Evolutionary conservation across 2,113 vertebrate species (phyloP), one percentile per base, ranked within the genome.

Genomic region (Tachysurus fulvidraco): DNA sequence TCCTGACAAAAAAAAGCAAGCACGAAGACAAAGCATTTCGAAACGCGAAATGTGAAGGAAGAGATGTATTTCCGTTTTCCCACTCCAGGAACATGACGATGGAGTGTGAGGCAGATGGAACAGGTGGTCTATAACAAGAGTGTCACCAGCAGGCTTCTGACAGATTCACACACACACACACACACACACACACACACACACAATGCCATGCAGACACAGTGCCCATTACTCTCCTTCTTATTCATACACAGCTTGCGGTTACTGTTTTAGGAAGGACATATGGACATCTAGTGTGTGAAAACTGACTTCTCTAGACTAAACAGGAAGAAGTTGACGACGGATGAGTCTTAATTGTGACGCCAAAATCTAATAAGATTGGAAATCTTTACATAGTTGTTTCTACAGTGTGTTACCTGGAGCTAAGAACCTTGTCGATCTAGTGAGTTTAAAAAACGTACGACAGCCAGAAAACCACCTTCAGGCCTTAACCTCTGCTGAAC

Each of bases 111-210:
- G 86, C 91, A 92, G 91, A 92, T 90, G 91, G 91, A 88, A 92
- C 90, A 92, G 91, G 91, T 91, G 91, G 89, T 89, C 89, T 88
- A 86, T 88, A 90, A 90, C 91, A 88, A 90, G 88, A 87, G 84
- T 62, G 85, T 88, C 83, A 87, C 88, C 86, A 87, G 85, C 83
- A 88, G 86, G 83, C 65, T 87, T n/a, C 88, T 90, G 89, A 90
- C 89, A 88, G 88, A 89, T 87, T 86, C 81, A 84, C 54, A 78
- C 44, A 84, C 79, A 86, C 87, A 57, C 84, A 74, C 21, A 79
- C 52, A 79, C 79, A 86, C 87, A 57, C 84, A 74, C 21, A 79
- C 52, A 79, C 52, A 80, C 28, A 80, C 78, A 78, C 76, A 78
- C 30, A 65, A 79, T 67, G 55, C 55, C n/a, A 59, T 41, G 41